Conservation (phyloP, 1,140 invertebrate species). For the Bombus breviceps region DNA sequence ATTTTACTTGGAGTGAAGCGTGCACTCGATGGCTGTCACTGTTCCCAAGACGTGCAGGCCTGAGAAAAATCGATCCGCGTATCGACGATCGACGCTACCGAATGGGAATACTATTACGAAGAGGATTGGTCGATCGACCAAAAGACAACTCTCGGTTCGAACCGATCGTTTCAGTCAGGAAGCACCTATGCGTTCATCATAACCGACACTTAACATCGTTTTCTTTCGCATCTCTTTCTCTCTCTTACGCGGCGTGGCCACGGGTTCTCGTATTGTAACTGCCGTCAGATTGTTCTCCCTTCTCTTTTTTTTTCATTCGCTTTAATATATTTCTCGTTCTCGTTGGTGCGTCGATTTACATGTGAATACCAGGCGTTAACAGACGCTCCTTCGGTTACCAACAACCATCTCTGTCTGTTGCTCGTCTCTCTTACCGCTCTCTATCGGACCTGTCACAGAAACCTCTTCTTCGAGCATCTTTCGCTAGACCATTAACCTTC, state of each 20-base stretch:
- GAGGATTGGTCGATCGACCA: background rate
- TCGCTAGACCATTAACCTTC: conserved; percentile 76
- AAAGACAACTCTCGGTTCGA: conserved; percentile 2
- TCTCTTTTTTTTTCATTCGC: conserved; percentile 1
- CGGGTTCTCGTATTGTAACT: background rate
- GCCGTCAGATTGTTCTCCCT: background rate
- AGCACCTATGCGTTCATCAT: conserved; percentile 44
- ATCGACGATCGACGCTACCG: conserved; percentile 42
- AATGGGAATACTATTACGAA: background rate
- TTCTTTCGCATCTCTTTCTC: background rate
- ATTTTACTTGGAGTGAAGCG: background rate
- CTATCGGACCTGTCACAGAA: conserved; percentile 61
- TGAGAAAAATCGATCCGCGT: conserved; percentile 37
- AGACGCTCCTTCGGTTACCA: conserved; percentile 75
- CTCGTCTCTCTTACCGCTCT: conserved; percentile 35
- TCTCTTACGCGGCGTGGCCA: no score
- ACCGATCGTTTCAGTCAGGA: background rate
- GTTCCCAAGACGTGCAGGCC: background rate
- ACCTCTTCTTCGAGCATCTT: conserved; percentile 69
- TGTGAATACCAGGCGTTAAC: conserved; percentile 80
- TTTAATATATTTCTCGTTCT: conserved; percentile 36
- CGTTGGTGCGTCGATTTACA: conserved; percentile 74
- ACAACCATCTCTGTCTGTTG: conserved; percentile 54
- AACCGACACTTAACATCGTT: conserved; percentile 41
- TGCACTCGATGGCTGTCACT: conserved; percentile 44